Evolutionary conservation across 1,140 invertebrate species (phyloP), one percentile per base, ranked within the genome.

Genomic region (Aphaenogaster rudis): DNA sequence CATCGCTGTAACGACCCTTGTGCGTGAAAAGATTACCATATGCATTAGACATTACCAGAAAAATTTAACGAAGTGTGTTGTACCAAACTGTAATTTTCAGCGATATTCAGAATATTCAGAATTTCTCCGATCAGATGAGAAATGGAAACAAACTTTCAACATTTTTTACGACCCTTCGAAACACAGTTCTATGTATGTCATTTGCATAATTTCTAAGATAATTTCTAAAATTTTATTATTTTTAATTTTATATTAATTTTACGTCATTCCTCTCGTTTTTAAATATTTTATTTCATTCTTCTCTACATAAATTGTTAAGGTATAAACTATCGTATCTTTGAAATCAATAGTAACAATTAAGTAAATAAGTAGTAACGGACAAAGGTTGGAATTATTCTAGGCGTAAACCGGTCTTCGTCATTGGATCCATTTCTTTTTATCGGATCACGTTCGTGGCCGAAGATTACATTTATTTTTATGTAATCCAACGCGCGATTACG

Each of bases 401-500:
- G 33, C 28, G 4, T 21, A 74, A 59, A 84, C n/a, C 17, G 1
- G 13, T 45, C 13, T 21, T 36, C 8, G 9, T 59, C 6, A 74
- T 50, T 39, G n/a, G 13, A 36, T 61, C 69, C 69, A 71, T 4
- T 9, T 59, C 33, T 74, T 74, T 50, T 50, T 48, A 61, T 76
- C 54, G 64, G 64, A 71, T 71, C 50, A 21, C 39, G 50, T 67
- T 71, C 21, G 42, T 71, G 42, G 15, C 7, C 48, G 50, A 63
- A 76, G 69, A 76, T 74, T 74, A 61, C 3, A 42, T 57, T 84
- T 76, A 84, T 76, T 84, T 84, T 61, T 36, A 50, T 61, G 54
- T 61, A 76, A 84, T 69, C 17, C 52, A 54, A n/a, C 52, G 28
- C 45, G 69, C 8, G 67, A 61, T 84, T 84, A 45, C 69, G 69